Conservation (phyloP, 1,140 invertebrate genomes). For the Nasonia vitripennis region DNA sequence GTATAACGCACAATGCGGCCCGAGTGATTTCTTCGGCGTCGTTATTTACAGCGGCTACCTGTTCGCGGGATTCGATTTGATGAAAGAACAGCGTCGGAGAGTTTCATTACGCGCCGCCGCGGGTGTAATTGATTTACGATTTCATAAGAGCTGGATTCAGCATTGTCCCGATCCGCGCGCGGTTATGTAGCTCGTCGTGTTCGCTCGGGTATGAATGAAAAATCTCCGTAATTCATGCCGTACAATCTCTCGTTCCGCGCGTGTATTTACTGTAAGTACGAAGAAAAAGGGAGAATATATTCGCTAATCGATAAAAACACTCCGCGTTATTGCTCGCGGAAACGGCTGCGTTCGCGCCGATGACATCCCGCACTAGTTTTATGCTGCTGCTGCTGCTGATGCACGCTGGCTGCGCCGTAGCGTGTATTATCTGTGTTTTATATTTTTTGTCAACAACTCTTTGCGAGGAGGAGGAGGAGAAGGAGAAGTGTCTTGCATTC, state of each 20-base stretch:
- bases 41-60: slow-evolving; percentile 13
- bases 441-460: too few species aligned
- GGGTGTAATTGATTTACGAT: background rate
- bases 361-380: background rate
- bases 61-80: background rate
- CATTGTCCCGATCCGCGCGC: background rate
- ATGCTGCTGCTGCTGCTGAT: background rate
- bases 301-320: slow-evolving; percentile 37
- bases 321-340: slow-evolving; percentile 26
- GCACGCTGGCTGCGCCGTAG: background rate
- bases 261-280: background rate
- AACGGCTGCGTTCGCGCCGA: slow-evolving; percentile 1
- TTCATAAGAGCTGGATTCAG: background rate
- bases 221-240: background rate
- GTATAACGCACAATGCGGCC: background rate
- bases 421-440: background rate
- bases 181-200: too few species aligned
- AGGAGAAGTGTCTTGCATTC: background rate
- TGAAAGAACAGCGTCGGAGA: background rate
- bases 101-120: background rate
- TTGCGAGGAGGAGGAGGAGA: too few species aligned
- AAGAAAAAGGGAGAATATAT: background rate
- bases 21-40: slow-evolving; percentile 11
- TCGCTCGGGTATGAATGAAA: background rate
- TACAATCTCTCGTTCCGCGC: background rate